These are phyloP conservation scores for Lithophane leautieri DNA, from an alignment of 2,888 invertebrate genomes.

Conservation along the genomic window DNA sequence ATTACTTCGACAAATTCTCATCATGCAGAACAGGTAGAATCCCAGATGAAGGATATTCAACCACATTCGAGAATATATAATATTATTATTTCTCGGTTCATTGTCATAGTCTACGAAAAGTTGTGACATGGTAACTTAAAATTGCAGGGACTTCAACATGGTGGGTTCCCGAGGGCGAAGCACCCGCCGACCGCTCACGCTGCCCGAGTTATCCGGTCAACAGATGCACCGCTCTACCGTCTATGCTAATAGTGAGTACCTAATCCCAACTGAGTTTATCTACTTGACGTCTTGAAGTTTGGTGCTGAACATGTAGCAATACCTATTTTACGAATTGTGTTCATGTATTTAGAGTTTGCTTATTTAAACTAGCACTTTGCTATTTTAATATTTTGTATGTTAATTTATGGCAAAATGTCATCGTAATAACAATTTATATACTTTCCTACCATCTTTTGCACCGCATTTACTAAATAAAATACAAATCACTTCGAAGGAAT, in stretches of 20 bases:
- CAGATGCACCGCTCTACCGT: slow-evolving; percentile 83
- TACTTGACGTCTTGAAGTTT: background rate
- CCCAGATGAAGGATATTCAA: background rate
- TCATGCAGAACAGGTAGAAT: too few species aligned
- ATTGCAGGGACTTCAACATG: slow-evolving; percentile 79
- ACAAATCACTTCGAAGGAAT: background rate
- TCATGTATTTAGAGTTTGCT: too few species aligned
- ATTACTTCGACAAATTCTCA: too few species aligned
- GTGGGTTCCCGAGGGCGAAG: slow-evolving; percentile 74
- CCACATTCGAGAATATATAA: background rate
- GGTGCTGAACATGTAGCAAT: background rate
- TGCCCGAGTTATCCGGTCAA: slow-evolving; percentile 84
- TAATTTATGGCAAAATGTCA: too few species aligned
- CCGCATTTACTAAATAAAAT: too few species aligned
- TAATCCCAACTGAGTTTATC: background rate
- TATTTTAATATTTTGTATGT: too few species aligned
- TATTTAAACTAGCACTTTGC: too few species aligned
- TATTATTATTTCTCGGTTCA: background rate
- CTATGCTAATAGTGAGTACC: slow-evolving; percentile 83
- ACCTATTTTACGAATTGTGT: too few species aligned
- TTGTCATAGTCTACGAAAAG: background rate
- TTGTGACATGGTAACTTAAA: background rate
- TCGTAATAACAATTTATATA: too few species aligned
- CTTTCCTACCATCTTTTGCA: too few species aligned
- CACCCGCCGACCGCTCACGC: slow-evolving; percentile 81